These are phyloP conservation scores for Acropternis orthonyx DNA, from an alignment of 2,797 vertebrate genomes.

Conservation along the genomic window DNA sequence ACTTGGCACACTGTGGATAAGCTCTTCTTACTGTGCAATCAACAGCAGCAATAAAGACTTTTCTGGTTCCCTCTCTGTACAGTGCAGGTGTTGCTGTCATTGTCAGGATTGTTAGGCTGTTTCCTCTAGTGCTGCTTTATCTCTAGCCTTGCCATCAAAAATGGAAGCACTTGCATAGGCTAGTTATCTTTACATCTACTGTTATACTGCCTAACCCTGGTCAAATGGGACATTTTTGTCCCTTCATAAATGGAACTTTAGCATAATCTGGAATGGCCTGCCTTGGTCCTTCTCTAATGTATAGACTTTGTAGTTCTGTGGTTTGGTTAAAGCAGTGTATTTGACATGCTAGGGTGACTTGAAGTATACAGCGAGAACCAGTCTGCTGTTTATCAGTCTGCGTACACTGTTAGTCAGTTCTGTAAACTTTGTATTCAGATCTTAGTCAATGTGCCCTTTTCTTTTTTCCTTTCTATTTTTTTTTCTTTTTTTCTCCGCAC, in stretches of 20 bases:
- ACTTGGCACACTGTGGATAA: not conserved
- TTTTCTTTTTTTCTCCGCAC: accelerated
- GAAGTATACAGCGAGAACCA: not conserved
- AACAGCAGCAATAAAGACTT: not conserved
- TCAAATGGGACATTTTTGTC: not conserved
- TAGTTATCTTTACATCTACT: not conserved
- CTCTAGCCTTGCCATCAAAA: not conserved
- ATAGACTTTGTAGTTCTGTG: not conserved
- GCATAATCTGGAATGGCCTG: not conserved
- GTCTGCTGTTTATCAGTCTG: not conserved
- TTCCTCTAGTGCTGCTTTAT: not conserved
- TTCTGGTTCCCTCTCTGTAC: not conserved
- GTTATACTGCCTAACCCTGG: not conserved
- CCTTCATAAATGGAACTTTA: not conserved
- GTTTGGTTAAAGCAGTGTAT: not conserved
- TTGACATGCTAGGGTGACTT: not conserved
- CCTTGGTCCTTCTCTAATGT: not conserved
- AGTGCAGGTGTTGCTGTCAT: not conserved
- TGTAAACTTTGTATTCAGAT: not conserved
- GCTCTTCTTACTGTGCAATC: not conserved
- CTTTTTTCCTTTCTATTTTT: too few relatives aligned
- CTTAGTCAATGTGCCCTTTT: not conserved
- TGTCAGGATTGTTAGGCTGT: not conserved
- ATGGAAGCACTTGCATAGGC: not conserved
- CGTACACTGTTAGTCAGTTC: not conserved